Evolutionary conservation across 2,888 invertebrate species (phyloP), one percentile per base, ranked within the genome.

Genomic region (Bellardia bayeri): DNA sequence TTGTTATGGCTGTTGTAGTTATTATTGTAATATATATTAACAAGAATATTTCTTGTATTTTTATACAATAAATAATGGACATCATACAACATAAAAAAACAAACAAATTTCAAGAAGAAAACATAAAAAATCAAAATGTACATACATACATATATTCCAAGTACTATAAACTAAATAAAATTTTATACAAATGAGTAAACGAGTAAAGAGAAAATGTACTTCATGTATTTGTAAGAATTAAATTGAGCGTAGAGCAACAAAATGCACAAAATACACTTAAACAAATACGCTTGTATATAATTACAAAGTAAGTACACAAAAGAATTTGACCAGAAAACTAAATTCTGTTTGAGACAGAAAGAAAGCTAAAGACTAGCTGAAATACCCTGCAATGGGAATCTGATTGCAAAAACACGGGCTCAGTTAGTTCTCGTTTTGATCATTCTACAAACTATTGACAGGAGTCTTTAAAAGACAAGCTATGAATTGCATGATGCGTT

Each of bases 191-290:
- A 30, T 30, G 14, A 33, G 13, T 33, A 13, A 30, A 14, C 49
- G 14, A 63, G 16, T 11, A 11, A 49, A 69, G 16, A 63, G 6
- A 64, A 16, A 63, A 61, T 0, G 8, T 81, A 16, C 37, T 74
- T 66, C 6, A 42, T 66, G 49, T 78, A 71, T 63, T 76, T 83
- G 71, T 78, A 49, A 78, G 63, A 61, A 78, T 71, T 78, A 64
- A 78, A 83, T 83, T 78, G 71, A 78, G 63, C 76, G 78, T 63
- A 71, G 3, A 76, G 37, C 45, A 64, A 66, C 33, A 56, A 66
- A 82, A 45, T 49, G 42, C 56, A 72, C 37, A 71, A 71, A 23
- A 71, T 63, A 80, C 58, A 40, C 49, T 42, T 58, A 40, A 11
- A 16, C 8, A 14, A 30, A 54, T 13, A 76, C 13, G 3, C 14